phyloP scores from a whole-genome alignment of 1,140 invertebrate genomes.

The Trigoniulus corallinus region DNA sequence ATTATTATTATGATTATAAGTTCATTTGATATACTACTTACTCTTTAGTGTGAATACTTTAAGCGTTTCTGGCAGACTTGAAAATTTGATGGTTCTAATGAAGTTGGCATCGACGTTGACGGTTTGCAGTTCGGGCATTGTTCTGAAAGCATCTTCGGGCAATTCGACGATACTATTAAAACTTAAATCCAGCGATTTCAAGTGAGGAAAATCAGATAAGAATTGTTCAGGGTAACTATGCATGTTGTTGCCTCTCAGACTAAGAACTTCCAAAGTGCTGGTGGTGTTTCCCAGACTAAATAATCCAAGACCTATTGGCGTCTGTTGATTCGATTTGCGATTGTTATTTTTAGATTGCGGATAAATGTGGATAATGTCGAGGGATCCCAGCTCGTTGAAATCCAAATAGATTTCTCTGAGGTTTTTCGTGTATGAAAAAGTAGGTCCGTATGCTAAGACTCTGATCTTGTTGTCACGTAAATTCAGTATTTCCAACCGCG shows the following conservation, averaged over 20 bases:
- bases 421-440: conserved; percentile 2
- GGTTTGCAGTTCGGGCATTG: conserved; percentile 3
- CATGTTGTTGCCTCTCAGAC: conserved; percentile 11
- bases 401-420: conserved; percentile 12
- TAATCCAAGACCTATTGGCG: conserved; percentile 5
- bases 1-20: not conserved
- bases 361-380: not conserved
- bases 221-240: conserved; percentile 12
- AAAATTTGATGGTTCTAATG: conserved; percentile 3
- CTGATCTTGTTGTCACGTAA: conserved; percentile 6
- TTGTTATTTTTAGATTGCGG: not conserved
- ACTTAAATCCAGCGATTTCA: conserved; percentile 11
- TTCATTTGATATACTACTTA: conserved; percentile 3
- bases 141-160: not conserved
- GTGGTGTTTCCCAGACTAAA: conserved; percentile 11
- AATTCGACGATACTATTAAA: conserved; percentile 5
- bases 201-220: conserved; percentile 5
- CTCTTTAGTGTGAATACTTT: conserved; percentile 10
- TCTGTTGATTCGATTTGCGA: not conserved
- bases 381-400: conserved; percentile 9
- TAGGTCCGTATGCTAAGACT: conserved; percentile 6
- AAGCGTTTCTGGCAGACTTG: conserved; percentile 5
- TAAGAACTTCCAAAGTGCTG: conserved; percentile 11
- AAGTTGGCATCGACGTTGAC: conserved; percentile 11
- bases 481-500: conserved; percentile 2